phyloP scores from a whole-genome alignment of 1,140 invertebrate species.

The Drosophila equinoxialis region DNA sequence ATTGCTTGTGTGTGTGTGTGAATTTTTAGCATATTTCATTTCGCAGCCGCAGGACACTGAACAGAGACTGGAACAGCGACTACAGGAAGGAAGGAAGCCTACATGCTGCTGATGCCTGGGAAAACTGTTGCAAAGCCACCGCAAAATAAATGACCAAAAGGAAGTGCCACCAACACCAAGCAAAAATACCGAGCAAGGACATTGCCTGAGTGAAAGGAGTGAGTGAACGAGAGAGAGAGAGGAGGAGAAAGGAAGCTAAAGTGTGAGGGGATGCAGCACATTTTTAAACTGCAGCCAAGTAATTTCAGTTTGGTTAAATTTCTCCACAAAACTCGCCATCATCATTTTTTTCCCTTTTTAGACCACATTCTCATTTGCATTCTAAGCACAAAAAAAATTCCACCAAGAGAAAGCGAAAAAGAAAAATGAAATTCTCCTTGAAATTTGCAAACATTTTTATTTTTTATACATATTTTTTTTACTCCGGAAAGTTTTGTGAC shows the following conservation, averaged over 20 bases:
- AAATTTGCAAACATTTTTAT: constrained; percentile 4
- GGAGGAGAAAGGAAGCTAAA: neutral
- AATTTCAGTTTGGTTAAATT: constrained; percentile 35
- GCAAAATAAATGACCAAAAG: constrained; percentile 64
- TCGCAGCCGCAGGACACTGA: constrained; percentile 18
- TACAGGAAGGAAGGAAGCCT: constrained; percentile 33
- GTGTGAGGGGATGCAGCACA: constrained; percentile 12
- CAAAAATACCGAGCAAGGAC: constrained; percentile 25
- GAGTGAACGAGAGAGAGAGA: neutral
- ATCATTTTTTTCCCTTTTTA: constrained; percentile 2
- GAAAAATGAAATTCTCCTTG: constrained; percentile 5
- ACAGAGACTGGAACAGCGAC: neutral
- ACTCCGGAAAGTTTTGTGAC: constrained; percentile 54
- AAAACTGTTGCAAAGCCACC: constrained; percentile 38
- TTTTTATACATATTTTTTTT: neutral
- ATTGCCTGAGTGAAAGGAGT: neutral
- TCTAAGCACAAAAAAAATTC: neutral
- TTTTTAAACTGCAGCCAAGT: constrained; percentile 9
- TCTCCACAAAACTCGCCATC: neutral
- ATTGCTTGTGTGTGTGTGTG: constrained; percentile 41
- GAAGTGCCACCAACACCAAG: constrained; percentile 44
- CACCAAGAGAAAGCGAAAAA: neutral
- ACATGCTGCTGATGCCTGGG: constrained; percentile 44
- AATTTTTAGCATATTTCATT: constrained; percentile 43
- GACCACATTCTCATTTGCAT: constrained; percentile 10